phyloP scores from a whole-genome alignment of 2,797 vertebrate genomes.

The Hapalemur alaotrensis region DNA sequence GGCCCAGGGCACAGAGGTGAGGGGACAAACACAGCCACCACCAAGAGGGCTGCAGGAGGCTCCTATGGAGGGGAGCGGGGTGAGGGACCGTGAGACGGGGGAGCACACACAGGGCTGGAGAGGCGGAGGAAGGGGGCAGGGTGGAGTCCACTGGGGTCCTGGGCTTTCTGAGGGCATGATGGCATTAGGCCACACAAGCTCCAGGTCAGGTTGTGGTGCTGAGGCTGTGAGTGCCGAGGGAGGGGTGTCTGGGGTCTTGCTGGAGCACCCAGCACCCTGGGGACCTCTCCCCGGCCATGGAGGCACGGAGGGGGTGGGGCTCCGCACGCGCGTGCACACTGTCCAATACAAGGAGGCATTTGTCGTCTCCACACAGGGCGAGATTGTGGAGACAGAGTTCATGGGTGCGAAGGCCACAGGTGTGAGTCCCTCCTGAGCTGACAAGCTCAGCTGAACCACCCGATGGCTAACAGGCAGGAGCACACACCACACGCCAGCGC shows the following conservation, averaged over 20 bases:
- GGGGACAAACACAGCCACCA: no score
- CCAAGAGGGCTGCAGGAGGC: background rate
- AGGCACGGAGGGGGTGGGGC: background rate
- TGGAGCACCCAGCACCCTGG: no score
- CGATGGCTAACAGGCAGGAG: background rate
- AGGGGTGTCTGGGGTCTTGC: background rate
- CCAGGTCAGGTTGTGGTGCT: no score
- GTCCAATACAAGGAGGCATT: background rate
- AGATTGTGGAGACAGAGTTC: no score
- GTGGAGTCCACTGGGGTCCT: background rate
- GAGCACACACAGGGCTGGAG: background rate
- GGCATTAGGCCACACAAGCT: background rate
- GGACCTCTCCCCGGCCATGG: background rate
- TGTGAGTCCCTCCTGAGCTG: no score
- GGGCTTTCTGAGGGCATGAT: background rate
- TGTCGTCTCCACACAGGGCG: background rate
- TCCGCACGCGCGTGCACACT: background rate
- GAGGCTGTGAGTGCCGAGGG: background rate
- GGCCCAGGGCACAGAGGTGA: background rate
- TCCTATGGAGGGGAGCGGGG: no score
- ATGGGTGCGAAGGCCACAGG: fast-evolving
- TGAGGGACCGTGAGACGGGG: no score
- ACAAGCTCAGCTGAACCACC: no score
- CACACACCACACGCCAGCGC: background rate
- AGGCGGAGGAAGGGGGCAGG: background rate